Percentiles rank a stretch among this genome's conserved stretches.
Conservation (phyloP, 2,888 invertebrate genomes). For the Latrodectus hesperus region DNA sequence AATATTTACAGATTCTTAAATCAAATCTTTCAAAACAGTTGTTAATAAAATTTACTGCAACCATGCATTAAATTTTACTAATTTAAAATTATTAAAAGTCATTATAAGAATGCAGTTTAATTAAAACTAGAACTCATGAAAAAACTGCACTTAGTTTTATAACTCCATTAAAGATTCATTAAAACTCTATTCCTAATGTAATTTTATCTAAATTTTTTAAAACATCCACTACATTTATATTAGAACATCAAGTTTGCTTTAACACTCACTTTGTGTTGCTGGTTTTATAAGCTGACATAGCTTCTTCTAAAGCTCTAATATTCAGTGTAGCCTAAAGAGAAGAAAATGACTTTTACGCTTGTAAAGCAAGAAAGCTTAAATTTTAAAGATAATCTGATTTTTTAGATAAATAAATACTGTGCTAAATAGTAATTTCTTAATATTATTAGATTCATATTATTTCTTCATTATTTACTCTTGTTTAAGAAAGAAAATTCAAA, state of each 20-base stretch:
- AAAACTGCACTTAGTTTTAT: not conserved
- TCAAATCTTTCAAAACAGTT: too few species aligned
- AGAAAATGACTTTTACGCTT: too few species aligned
- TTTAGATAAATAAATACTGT: too few species aligned
- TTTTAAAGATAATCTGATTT: too few species aligned
- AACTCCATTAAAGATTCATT: not conserved
- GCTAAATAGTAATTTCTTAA: too few species aligned
- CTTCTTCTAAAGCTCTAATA: slow-evolving; percentile 81
- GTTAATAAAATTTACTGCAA: too few species aligned
- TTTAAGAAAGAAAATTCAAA: too few species aligned
- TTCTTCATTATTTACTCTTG: too few species aligned
- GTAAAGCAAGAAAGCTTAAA: too few species aligned
- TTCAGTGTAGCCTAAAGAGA: slow-evolving; percentile 86
- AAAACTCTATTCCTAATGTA: not conserved
- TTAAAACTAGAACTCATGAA: not conserved
- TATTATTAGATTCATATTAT: too few species aligned
- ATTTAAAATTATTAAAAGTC: not conserved
- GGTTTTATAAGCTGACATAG: slow-evolving; percentile 81
- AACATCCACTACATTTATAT: not conserved
- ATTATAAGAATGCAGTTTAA: not conserved
- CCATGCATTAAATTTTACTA: too few species aligned
- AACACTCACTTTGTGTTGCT: slow-evolving; percentile 80
- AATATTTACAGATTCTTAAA: too few species aligned
- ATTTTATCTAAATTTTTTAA: not conserved
- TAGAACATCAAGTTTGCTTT: not conserved